Percentiles rank a stretch among this genome's conserved stretches.
These are phyloP conservation scores for Operophtera brumata DNA, from an alignment of 2,888 invertebrate genomes.

Conservation along the genomic window DNA sequence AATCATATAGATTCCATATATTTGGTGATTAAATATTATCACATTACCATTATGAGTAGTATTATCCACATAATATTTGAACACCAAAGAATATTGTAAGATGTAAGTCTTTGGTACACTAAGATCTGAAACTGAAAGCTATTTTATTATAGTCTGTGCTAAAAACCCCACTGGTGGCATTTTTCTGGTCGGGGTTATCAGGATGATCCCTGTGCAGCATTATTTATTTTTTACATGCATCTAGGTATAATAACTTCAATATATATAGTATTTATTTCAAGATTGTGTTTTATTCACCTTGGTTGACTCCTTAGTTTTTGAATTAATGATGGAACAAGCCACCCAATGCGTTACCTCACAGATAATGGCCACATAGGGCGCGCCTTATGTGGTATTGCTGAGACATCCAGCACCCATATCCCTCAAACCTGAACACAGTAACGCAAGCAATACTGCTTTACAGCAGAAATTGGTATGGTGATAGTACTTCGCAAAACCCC, in stretches of 20 bases:
- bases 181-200: too few relatives aligned
- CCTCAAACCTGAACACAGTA: too few relatives aligned
- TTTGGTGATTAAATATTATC: slow-evolving; percentile 6
- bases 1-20: slow-evolving; percentile 3
- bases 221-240: slow-evolving; percentile 55
- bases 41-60: slow-evolving; percentile 1
- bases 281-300: slow-evolving; percentile 31
- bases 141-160: slow-evolving; percentile 44
- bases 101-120: slow-evolving; percentile 30
- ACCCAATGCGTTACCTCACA: too few relatives aligned
- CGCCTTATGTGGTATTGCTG: too few relatives aligned
- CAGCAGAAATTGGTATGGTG: too few relatives aligned
- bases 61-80: slow-evolving; percentile 13
- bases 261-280: slow-evolving; percentile 43
- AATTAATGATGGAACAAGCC: too few relatives aligned
- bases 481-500: too few relatives aligned
- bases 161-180: too few relatives aligned
- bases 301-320: not conserved
- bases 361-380: too few relatives aligned
- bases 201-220: slow-evolving; percentile 39
- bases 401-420: too few relatives aligned
- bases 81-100: slow-evolving; percentile 33
- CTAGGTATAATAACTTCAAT: slow-evolving; percentile 40
- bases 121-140: slow-evolving; percentile 51
- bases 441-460: too few relatives aligned